Percentiles rank a stretch among this genome's conserved stretches.
Evolutionary conservation across 2,888 invertebrate species (phyloP).

Genomic region (Dugesia japonica): DNA sequence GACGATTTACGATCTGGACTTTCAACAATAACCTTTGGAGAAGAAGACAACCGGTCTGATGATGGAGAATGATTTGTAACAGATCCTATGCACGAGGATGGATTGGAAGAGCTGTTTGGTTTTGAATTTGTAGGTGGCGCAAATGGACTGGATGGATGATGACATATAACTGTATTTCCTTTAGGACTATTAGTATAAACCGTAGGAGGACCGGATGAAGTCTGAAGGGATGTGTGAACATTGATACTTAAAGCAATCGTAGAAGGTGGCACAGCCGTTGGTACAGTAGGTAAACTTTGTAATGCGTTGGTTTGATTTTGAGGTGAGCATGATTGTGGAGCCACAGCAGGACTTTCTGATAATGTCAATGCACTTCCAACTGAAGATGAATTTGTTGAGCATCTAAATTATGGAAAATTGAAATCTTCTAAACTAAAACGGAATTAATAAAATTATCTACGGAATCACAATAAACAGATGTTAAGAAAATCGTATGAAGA

Average conservation of each 20-base stretch:
- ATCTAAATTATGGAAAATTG: too few relatives aligned
- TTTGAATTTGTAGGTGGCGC: background rate
- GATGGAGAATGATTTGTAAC: background rate
- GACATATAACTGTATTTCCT: constrained; percentile 21
- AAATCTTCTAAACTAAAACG: too few relatives aligned
- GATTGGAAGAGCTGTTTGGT: constrained; percentile 8
- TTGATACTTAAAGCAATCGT: background rate
- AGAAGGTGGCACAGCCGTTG: background rate
- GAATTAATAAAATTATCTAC: too few relatives aligned
- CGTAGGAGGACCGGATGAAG: constrained; percentile 15
- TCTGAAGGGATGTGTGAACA: constrained; percentile 4
- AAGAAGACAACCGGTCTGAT: background rate
- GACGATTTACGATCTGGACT: background rate
- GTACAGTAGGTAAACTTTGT: background rate
- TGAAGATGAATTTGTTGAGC: background rate
- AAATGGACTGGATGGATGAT: constrained; percentile 28
- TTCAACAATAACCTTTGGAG: background rate
- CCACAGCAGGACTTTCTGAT: constrained; percentile 21
- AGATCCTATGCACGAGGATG: background rate
- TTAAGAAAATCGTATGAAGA: too few relatives aligned
- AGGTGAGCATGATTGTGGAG: constrained; percentile 13
- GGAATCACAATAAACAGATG: too few relatives aligned
- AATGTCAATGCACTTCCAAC: background rate
- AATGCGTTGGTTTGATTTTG: background rate
- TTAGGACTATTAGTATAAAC: constrained; percentile 8